Conservation (phyloP, 23 tunicate genomes). For the Botrylloides violaceus region DNA sequence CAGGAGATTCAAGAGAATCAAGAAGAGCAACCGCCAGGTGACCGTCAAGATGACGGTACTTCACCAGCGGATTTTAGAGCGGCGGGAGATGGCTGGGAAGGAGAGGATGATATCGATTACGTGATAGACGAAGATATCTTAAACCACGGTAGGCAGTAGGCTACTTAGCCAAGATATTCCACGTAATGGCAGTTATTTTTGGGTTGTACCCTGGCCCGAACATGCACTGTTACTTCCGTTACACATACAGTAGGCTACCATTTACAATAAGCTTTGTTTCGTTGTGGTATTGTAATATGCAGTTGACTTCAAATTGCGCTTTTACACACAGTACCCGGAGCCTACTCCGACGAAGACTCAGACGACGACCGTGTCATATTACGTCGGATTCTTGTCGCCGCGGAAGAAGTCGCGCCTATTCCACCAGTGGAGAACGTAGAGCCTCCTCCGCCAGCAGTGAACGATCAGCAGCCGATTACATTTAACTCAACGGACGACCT, state of each 20-base stretch:
- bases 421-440: neutral
- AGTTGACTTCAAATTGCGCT: no score
- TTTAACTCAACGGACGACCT: neutral
- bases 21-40: neutral
- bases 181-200: no score
- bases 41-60: neutral
- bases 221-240: no score
- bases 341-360: conserved; percentile 5
- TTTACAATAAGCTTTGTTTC: no score
- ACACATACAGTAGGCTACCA: no score
- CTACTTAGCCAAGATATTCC: neutral
- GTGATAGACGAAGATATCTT: conserved; percentile 12
- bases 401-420: neutral
- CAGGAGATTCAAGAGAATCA: neutral
- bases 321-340: neutral
- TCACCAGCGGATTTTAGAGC: conserved; percentile 14
- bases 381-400: neutral
- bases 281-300: no score
- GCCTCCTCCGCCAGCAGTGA: neutral
- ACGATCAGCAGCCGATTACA: neutral
- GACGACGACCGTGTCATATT: conserved; percentile 10
- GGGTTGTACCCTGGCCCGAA: no score
- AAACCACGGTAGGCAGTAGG: neutral
- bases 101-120: conserved; percentile 20
- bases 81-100: conserved; percentile 30